Evolutionary conservation across 1,140 invertebrate genomes (phyloP).

Genomic region (Melitaea cinxia): DNA sequence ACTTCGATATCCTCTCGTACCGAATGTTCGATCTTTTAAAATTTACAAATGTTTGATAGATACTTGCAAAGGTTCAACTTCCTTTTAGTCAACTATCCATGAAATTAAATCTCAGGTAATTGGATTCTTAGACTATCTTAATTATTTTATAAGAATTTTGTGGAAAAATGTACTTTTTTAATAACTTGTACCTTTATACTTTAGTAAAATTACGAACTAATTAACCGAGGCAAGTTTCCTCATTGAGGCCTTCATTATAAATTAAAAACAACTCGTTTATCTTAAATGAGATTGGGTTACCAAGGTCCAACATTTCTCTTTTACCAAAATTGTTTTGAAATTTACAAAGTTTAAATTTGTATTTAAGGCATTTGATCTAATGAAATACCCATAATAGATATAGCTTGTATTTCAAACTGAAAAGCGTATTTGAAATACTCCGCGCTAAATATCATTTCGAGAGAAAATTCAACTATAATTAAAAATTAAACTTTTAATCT

Average conservation of each 20-base stretch:
- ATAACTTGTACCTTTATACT: conserved; percentile 23
- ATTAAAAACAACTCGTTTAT: conserved; percentile 47
- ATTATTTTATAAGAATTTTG: conserved; percentile 11
- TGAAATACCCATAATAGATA: conserved; percentile 13
- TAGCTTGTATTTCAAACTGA: no score
- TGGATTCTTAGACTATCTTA: conserved; percentile 22
- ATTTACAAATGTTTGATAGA: conserved; percentile 29
- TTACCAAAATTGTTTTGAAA: conserved; percentile 35
- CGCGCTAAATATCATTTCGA: no score
- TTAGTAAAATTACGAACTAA: conserved; percentile 42
- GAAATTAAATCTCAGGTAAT: conserved; percentile 35
- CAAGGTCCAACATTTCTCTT: conserved; percentile 29
- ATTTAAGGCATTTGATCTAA: conserved; percentile 11
- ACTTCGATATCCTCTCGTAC: conserved; percentile 19
- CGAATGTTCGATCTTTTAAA: conserved; percentile 27
- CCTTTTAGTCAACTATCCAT: conserved; percentile 25
- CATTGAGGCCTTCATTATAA: conserved; percentile 49
- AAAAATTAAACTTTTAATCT: background rate
- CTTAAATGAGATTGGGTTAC: conserved; percentile 46
- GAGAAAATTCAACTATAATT: no score
- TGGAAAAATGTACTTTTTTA: conserved; percentile 1
- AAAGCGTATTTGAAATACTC: no score
- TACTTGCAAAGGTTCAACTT: conserved; percentile 30
- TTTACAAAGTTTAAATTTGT: conserved; percentile 23
- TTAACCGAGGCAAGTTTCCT: conserved; percentile 48